These are phyloP conservation scores for Melanocharis versteri DNA, from an alignment of 2,113 vertebrate genomes.

Conservation along the genomic window DNA sequence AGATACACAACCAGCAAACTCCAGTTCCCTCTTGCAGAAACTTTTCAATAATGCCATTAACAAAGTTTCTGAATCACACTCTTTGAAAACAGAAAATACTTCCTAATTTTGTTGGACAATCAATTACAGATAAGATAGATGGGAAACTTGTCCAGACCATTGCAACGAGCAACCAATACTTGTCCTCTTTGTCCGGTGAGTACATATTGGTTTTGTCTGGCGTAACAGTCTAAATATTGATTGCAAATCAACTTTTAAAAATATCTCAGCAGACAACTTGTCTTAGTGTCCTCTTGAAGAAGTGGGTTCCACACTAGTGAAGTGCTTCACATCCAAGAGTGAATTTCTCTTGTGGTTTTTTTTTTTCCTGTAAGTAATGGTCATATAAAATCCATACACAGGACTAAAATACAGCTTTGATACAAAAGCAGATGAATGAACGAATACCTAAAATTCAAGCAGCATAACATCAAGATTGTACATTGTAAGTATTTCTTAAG, in stretches of 20 bases:
- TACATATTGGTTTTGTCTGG: background rate
- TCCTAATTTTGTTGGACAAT: background rate
- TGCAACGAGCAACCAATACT: background rate
- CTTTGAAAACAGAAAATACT: background rate
- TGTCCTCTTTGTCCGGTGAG: background rate
- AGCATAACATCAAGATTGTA: background rate
- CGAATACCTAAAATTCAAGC: background rate
- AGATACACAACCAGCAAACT: background rate
- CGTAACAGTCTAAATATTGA: background rate
- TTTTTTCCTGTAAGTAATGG: background rate
- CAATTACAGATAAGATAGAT: background rate
- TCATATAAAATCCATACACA: background rate
- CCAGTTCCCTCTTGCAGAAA: background rate
- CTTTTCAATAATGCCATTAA: background rate
- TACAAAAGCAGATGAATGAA: background rate
- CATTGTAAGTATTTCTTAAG: background rate
- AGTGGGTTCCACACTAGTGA: background rate
- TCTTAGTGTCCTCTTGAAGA: background rate
- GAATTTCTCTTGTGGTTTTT: background rate
- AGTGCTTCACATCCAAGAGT: background rate
- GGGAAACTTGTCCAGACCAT: background rate
- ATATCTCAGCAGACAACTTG: background rate
- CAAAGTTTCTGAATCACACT: background rate
- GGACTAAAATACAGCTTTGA: background rate
- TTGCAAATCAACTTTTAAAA: background rate